These are phyloP conservation scores for Trissonchulus latispiculum DNA, from an alignment of 2,888 invertebrate species.

Conservation along the genomic window DNA sequence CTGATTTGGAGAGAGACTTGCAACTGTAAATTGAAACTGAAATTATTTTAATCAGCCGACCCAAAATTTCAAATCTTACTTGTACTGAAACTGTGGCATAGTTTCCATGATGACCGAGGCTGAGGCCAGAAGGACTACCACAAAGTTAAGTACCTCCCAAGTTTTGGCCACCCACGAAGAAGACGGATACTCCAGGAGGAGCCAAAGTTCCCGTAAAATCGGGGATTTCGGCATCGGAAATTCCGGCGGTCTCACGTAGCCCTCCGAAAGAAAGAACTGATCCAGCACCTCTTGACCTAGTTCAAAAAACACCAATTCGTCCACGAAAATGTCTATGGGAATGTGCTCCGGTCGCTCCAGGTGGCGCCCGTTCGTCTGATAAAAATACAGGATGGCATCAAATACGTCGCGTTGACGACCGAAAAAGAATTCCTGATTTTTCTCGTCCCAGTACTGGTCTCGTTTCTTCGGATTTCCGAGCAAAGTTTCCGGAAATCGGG, in stretches of 20 bases:
- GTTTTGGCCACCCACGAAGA: background rate
- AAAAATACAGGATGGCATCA: background rate
- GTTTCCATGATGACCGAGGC: background rate
- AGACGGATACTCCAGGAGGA: background rate
- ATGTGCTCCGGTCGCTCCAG: background rate
- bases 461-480: background rate
- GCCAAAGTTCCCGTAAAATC: background rate
- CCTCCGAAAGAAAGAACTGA: background rate
- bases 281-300: background rate
- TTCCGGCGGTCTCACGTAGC: background rate
- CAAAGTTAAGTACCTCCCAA: background rate
- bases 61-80: too few relatives aligned
- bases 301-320: constrained; percentile 7
- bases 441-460: background rate
- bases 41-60: too few relatives aligned
- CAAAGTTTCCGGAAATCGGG: background rate
- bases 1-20: too few relatives aligned
- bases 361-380: background rate
- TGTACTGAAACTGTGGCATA: background rate
- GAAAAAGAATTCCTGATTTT: background rate
- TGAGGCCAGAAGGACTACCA: background rate
- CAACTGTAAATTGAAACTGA: too few relatives aligned
- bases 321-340: background rate
- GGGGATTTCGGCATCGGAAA: background rate
- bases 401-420: background rate